These are phyloP conservation scores for Unio delphinus DNA, from an alignment of 2,888 invertebrate species.

Conservation along the genomic window DNA sequence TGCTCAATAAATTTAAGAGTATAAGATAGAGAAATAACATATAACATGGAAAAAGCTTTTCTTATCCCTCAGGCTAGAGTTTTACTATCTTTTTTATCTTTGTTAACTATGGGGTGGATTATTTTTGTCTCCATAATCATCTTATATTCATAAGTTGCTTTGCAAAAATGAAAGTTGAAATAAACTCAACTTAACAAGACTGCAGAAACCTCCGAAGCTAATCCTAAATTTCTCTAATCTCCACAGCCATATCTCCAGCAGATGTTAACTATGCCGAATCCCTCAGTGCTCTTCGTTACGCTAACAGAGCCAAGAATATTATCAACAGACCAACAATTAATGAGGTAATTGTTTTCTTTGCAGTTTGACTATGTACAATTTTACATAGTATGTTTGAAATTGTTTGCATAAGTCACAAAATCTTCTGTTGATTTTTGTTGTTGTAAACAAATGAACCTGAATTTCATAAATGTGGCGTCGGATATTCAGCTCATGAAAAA, in stretches of 20 bases:
- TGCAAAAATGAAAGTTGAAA: too few relatives aligned
- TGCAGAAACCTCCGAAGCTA: background rate
- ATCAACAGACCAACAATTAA: conserved; percentile 79
- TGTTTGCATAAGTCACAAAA: background rate
- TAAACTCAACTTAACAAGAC: background rate
- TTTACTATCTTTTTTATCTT: too few relatives aligned
- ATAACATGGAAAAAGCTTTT: too few relatives aligned
- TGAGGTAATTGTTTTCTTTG: conserved; percentile 71
- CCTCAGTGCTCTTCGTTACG: conserved; percentile 85
- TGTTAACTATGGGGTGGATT: too few relatives aligned
- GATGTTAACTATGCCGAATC: conserved; percentile 85
- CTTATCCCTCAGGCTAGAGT: too few relatives aligned
- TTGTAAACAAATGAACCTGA: background rate
- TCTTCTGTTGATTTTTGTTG: background rate
- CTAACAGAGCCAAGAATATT: conserved; percentile 82
- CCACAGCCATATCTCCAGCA: conserved; percentile 84
- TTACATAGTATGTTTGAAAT: background rate
- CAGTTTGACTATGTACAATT: too few relatives aligned
- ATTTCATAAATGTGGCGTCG: too few relatives aligned
- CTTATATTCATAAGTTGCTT: too few relatives aligned
- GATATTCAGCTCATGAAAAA: too few relatives aligned
- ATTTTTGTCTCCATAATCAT: too few relatives aligned
- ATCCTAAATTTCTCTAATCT: conserved; percentile 1
- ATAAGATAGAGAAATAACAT: too few relatives aligned
- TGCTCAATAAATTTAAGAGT: too few relatives aligned